Evolutionary conservation across 2,113 vertebrate species (phyloP).

Genomic region (Australoheros scitulus): DNA sequence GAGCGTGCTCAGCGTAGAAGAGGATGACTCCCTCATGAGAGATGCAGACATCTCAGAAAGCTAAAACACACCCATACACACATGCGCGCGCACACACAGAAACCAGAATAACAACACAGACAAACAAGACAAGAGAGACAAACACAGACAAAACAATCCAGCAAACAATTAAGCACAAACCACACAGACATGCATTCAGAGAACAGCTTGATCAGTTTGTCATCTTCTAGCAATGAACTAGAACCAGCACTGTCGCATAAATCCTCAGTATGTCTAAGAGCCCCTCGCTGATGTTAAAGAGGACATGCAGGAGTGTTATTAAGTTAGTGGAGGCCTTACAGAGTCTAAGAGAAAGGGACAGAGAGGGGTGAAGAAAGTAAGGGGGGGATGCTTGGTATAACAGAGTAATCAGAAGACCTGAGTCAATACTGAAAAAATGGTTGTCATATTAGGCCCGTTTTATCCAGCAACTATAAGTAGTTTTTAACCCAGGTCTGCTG

Average conservation of each 20-base stretch:
- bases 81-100: conserved; percentile 10
- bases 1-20: conserved; percentile 88
- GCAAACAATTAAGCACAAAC: conserved; percentile 64
- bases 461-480: not conserved
- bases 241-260: conserved; percentile 11
- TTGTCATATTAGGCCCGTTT: not conserved
- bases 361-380: not conserved
- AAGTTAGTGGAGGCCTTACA: conserved; percentile 30
- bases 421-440: not conserved
- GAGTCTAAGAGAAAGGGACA: conserved; percentile 10
- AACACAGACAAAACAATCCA: conserved; percentile 59
- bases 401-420: conserved; percentile 2
- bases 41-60: conserved; percentile 97
- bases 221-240: conserved; percentile 21
- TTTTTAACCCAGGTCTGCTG: conserved; percentile 13
- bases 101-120: conserved; percentile 30
- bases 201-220: conserved; percentile 55
- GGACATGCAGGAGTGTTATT: conserved; percentile 49
- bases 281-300: conserved; percentile 65
- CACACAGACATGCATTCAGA: conserved; percentile 71
- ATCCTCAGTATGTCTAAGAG: conserved; percentile 58
- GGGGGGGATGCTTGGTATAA: not conserved
- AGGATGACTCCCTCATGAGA: conserved; percentile 87
- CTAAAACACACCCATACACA: conserved; percentile 76
- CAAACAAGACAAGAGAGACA: conserved; percentile 38